Evolutionary conservation across 2,113 vertebrate species (phyloP), one percentile per base, ranked within the genome.

Genomic region (Opisthocomus hoazin): DNA sequence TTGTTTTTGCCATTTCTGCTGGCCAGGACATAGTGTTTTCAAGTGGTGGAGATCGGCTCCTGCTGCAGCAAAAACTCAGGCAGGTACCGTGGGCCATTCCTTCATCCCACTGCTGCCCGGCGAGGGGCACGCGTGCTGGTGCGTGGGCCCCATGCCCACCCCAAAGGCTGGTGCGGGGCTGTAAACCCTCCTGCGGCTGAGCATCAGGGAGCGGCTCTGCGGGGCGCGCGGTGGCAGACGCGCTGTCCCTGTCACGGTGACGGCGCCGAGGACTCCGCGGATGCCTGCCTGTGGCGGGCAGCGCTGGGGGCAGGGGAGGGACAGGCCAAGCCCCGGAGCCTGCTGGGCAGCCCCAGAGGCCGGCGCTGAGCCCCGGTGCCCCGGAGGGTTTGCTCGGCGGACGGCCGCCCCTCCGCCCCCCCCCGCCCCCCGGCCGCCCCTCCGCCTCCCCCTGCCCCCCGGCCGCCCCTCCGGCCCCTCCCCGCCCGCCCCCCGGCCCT

Each of bases 11-110:
- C n/a, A 95, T 99, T 65, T 99, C 99, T 87, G 98, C 98, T 16
- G 98, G 98, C 78, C 98, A 99, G 97, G 99, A 99, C 96, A 98
- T 99, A 19, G 98, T 99, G 87, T 99, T 99, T 84, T 99, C 98
- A 5, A 99, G 98, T 51, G 84, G 98, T 1, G 98, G 98, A 75
- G 98, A 99, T 92, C 79, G 98, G 86, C 98, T 98, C 15, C 97
- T 99, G 65, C 98, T 99, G 63, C 98, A 98, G 94, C 98, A 98
- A 95, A 99, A 99, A 94, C 97, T 99, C 85, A 98, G 97, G 98
- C 99, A 99, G 98, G 99, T 98, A 96, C 54, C 80, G 79, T 97
- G 93, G 96, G 84, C 91, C 63, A 10, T 93, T 97, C 61, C 87
- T 96, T 96, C 84, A 61, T 87, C 87, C 91, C 79, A 6, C 45